phyloP scores from a whole-genome alignment of 2,888 invertebrate species.

The Protophormia terraenovae region DNA sequence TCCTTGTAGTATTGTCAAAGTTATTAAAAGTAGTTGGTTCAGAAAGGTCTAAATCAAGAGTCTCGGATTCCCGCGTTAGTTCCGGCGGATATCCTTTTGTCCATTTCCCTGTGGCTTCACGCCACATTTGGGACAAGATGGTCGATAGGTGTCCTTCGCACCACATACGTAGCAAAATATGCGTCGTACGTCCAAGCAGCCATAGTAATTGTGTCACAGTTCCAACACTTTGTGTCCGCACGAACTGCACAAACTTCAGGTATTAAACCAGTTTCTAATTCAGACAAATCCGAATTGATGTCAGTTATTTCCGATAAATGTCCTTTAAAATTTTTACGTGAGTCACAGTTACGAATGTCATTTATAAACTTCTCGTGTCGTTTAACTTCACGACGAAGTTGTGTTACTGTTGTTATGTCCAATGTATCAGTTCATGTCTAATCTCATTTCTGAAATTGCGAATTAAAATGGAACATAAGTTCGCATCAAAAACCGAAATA shows the following conservation, averaged over 20 bases:
- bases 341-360: background rate
- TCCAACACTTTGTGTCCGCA: background rate
- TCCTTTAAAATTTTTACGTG: background rate
- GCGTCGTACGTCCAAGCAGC: background rate
- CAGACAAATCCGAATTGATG: background rate
- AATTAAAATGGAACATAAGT: background rate
- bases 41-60: background rate
- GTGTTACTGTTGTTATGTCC: background rate
- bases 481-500: background rate
- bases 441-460: slow-evolving; percentile 2
- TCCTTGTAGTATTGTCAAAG: background rate
- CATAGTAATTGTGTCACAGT: background rate
- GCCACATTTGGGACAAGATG: background rate
- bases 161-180: background rate
- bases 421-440: background rate
- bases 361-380: background rate
- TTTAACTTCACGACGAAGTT: background rate
- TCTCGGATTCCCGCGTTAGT: background rate
- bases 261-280: no score
- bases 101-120: background rate
- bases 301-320: background rate
- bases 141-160: background rate
- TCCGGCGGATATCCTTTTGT: background rate
- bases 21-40: background rate
- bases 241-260: background rate